Conservation (phyloP, 1,140 invertebrate genomes). For the Cydia splendana region DNA sequence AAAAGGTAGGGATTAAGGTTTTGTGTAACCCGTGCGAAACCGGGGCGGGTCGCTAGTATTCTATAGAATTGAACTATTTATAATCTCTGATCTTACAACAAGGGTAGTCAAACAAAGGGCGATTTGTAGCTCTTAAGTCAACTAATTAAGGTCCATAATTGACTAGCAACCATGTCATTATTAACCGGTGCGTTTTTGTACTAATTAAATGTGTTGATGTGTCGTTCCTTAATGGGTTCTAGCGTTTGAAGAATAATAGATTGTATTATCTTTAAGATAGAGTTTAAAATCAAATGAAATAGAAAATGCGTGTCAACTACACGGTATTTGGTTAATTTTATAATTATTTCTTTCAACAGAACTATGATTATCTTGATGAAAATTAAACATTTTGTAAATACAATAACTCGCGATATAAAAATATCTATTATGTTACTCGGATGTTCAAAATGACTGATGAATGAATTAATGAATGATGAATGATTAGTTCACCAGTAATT, state of each 20-base stretch:
- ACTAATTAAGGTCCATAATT: not conserved
- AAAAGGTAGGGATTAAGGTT: no score
- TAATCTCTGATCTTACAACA: not conserved
- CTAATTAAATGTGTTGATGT: slow-evolving; percentile 10
- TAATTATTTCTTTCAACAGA: not conserved
- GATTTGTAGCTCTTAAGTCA: not conserved
- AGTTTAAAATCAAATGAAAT: not conserved
- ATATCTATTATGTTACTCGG: no score
- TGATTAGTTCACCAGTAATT: no score
- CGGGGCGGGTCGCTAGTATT: no score
- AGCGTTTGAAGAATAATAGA: not conserved
- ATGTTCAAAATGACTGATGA: no score
- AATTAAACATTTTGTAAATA: not conserved
- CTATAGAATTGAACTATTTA: not conserved
- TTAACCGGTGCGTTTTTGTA: not conserved
- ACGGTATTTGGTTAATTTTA: not conserved
- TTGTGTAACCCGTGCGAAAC: no score
- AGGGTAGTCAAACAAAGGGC: not conserved
- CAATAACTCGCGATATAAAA: not conserved
- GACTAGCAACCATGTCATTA: not conserved
- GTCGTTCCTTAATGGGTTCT: not conserved
- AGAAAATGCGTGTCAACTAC: not conserved
- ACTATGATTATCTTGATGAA: not conserved
- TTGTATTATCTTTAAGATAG: not conserved
- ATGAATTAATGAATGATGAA: no score